Base-by-base conservation (phyloP, 2,888 invertebrate genomes). In the Saturnia pavonia region DNA sequence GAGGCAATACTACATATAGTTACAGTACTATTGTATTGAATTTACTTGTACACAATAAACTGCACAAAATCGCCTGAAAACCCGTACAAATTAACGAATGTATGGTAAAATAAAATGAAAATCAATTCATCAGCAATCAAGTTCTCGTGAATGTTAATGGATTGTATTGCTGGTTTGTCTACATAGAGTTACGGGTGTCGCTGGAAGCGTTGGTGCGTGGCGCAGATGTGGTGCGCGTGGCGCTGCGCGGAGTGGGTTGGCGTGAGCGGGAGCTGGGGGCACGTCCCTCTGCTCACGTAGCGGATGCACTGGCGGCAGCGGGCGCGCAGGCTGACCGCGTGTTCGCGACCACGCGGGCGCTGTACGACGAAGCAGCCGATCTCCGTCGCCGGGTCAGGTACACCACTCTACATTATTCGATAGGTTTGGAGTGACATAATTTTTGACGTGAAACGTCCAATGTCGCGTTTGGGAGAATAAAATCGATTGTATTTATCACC, bases 341-440 rank as follows among this genome's bases (percentile, higher is more conserved):
- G 69, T 92, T 91, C 74, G 91, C 86, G 0, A 89, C 85, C 19
- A 86, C 92, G 12, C 76, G 94, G 1, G 92, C 87, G 27, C 75
- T 94, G 48, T 92, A 94, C 75, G 92, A 93, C 72, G 94, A 94
- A 74, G 94, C 93, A 7, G 90, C 91, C 9, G 94, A 94, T 75
- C 84, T 94, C 65, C 83, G 94, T 48, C 84, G 94, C 66, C 86
- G 92, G 19, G 94, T 94, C 34, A 83, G 90, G 78, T 74, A 60
- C 48, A 19, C 16, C 48, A 48, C 48, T 48, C 14, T 1, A 11
- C 2, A 12, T 54, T 22, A 34, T 34, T 34, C 34, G 6, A 6
- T 34, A 34, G 2, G 6, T 34, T 34, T 34, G 3, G 6, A 34
- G 3, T 6, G 34, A 34, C 2, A 34, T 34, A 34, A 4, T 34